Percentiles rank a stretch among this genome's conserved stretches.
Conservation (phyloP, 2,797 vertebrate species). For the Furcifer pardalis region DNA sequence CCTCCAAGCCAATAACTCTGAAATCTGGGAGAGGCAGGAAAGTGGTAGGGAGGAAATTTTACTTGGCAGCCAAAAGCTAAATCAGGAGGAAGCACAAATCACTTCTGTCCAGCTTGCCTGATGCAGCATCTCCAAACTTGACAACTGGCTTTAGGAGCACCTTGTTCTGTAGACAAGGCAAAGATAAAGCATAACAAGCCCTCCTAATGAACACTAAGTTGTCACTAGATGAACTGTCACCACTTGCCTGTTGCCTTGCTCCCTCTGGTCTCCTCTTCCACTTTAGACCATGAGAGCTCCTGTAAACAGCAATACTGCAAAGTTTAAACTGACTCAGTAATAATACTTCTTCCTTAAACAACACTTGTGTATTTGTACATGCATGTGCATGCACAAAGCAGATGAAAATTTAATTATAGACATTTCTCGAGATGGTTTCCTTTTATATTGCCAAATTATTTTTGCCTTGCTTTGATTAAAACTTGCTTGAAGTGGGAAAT, state of each 20-base stretch:
- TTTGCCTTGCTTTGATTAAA: too few species aligned
- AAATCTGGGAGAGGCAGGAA: not conserved
- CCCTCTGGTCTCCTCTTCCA: constrained; percentile 14
- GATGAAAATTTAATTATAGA: not conserved
- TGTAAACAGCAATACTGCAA: constrained; percentile 21
- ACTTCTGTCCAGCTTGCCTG: constrained; percentile 39
- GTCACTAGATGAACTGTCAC: constrained; percentile 80
- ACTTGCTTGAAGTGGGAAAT: not conserved
- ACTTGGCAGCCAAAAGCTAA: constrained; percentile 29
- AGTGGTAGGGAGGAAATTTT: constrained; percentile 47
- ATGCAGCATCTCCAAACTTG: constrained; percentile 58
- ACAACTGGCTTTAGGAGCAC: constrained; percentile 66
- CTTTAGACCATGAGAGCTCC: constrained; percentile 4
- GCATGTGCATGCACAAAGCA: not conserved
- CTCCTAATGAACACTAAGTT: constrained; percentile 72
- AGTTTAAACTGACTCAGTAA: not conserved
- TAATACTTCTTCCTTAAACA: not conserved
- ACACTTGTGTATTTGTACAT: not conserved
- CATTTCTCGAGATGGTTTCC: not conserved
- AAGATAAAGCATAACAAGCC: constrained; percentile 73
- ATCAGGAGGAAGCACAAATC: constrained; percentile 13
- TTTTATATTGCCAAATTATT: not conserved
- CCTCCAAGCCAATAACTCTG: not conserved
- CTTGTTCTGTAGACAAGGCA: constrained; percentile 73
- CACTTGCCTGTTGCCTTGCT: constrained; percentile 56